Conservation (phyloP, 2,113 vertebrate genomes). For the Limanda limanda region DNA sequence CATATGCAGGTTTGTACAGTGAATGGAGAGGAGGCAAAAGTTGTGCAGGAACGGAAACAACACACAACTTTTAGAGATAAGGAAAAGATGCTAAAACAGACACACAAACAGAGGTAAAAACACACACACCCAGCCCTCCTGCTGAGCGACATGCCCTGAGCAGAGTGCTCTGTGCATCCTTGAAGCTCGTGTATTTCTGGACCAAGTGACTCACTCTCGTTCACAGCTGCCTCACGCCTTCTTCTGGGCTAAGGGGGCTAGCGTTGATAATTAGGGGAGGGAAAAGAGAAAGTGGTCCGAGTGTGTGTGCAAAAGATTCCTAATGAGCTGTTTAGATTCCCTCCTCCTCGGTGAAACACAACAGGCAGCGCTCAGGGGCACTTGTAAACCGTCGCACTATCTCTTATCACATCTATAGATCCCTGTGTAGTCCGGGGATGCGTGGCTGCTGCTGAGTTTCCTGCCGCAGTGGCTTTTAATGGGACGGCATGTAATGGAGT, state of each 20-base stretch:
- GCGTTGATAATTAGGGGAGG: conserved; percentile 51
- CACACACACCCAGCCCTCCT: background rate
- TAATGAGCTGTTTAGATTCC: conserved; percentile 51
- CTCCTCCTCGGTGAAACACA: conserved; percentile 6
- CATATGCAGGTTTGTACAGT: background rate
- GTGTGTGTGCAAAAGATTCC: conserved; percentile 43
- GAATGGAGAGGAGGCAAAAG: background rate
- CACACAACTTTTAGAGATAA: conserved; percentile 1
- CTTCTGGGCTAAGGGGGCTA: conserved; percentile 31
- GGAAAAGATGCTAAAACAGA: too few species aligned
- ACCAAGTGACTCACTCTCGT: conserved; percentile 60
- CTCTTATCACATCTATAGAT: conserved; percentile 68
- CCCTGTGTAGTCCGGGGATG: conserved; percentile 19
- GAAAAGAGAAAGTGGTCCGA: conserved; percentile 52
- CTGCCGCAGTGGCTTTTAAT: conserved; percentile 60
- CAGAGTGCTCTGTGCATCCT: conserved; percentile 43
- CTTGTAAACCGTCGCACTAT: conserved; percentile 48
- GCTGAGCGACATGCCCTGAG: conserved; percentile 37
- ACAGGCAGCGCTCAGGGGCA: conserved; percentile 6
- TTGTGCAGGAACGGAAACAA: background rate
- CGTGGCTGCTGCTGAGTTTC: conserved; percentile 33
- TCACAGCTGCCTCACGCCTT: conserved; percentile 46
- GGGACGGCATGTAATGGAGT: conserved; percentile 18
- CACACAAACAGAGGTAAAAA: conserved; percentile 40
- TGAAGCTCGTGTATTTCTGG: conserved; percentile 45